A percentile compares a stretch with the other conserved stretches of the same genome.
Conservation (phyloP, 2,888 invertebrate species). For the Escarpia spicata region DNA sequence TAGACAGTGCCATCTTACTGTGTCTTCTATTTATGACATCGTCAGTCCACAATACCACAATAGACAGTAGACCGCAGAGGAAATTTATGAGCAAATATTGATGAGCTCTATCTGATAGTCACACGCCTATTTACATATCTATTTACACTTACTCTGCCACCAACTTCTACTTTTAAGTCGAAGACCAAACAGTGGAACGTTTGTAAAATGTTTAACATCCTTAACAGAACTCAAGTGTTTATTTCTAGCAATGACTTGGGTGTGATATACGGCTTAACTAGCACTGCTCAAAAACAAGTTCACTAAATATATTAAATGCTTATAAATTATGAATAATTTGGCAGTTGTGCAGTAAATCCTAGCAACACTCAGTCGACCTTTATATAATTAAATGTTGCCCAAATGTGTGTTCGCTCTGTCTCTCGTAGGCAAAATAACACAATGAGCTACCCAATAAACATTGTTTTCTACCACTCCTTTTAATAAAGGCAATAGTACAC, state of each 20-base stretch:
- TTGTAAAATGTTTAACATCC: not conserved
- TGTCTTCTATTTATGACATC: not conserved
- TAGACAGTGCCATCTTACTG: not conserved
- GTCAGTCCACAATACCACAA: not conserved
- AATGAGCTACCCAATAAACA: not conserved
- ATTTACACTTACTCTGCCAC: not conserved
- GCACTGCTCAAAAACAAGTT: too few species aligned
- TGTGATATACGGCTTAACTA: too few species aligned
- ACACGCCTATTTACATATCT: not conserved
- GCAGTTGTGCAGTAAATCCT: too few species aligned
- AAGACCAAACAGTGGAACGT: not conserved
- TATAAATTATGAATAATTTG: too few species aligned
- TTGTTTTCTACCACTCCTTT: not conserved
- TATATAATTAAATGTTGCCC: not conserved
- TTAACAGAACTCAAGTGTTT: not conserved
- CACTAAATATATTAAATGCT: too few species aligned
- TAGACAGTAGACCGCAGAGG: not conserved
- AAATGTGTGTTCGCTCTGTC: not conserved
- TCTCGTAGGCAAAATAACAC: not conserved
- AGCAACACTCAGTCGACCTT: not conserved
- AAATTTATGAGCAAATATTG: not conserved
- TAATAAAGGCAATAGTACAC: not conserved
- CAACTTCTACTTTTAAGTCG: not conserved
- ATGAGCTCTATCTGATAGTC: not conserved
- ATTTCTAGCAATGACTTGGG: not conserved